phyloP scores from a whole-genome alignment of 1,140 invertebrate genomes.

The Colletes latitarsis region DNA sequence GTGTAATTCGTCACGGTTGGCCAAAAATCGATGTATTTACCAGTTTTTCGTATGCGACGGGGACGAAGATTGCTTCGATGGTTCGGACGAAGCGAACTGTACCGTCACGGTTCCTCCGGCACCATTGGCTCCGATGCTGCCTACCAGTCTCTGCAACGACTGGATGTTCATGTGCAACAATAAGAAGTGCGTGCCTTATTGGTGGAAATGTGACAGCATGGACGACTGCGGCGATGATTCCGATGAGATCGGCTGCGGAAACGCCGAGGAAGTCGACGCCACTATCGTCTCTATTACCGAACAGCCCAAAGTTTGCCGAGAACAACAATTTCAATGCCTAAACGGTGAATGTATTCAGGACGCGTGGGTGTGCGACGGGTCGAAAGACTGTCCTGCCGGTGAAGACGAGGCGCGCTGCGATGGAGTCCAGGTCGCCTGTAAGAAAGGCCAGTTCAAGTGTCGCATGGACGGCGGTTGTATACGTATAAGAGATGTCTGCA shows the following conservation, averaged over 20 bases:
- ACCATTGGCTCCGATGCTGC: conserved; percentile 68
- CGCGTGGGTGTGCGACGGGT: conserved; percentile 90
- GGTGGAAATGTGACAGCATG: conserved; percentile 90
- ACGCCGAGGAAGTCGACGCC: conserved; percentile 60
- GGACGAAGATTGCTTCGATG: conserved; percentile 85
- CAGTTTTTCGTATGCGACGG: conserved; percentile 87
- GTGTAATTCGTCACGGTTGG: conserved; percentile 66
- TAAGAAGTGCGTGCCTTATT: conserved; percentile 90
- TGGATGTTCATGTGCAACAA: conserved; percentile 90
- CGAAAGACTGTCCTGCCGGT: conserved; percentile 87
- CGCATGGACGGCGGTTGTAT: conserved; percentile 87
- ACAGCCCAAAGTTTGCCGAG: conserved; percentile 79
- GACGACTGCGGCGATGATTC: conserved; percentile 90
- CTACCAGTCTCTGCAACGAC: conserved; percentile 84
- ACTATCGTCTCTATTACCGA: conserved; percentile 66
- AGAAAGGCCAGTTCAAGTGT: conserved; percentile 85
- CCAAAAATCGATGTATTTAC: conserved; percentile 74
- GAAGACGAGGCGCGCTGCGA: conserved; percentile 85
- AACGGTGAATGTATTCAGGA: conserved; percentile 88
- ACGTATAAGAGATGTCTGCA: conserved; percentile 83
- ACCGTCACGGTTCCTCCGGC: conserved; percentile 60
- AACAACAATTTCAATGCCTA: conserved; percentile 89
- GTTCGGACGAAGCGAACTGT: conserved; percentile 88
- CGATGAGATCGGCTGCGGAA: conserved; percentile 87
- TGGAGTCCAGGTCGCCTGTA: conserved; percentile 64